Conservation (phyloP, 2,888 invertebrate species). For the Polydrusus tereticollis region DNA sequence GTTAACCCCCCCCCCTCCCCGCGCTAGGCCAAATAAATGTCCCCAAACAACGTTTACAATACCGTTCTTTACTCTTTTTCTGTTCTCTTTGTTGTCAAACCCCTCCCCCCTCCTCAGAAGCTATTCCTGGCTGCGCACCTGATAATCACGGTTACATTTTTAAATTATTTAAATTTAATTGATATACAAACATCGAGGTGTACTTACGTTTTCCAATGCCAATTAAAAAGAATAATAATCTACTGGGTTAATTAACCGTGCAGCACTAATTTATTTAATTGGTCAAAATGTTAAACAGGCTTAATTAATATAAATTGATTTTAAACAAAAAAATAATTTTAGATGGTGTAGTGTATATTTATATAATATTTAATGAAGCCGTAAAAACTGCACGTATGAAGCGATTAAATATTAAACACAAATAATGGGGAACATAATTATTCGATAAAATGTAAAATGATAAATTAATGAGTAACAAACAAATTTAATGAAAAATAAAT, state of each 20-base stretch:
- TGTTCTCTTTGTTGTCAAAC: too few relatives aligned
- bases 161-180: too few relatives aligned
- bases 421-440: background rate
- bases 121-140: too few relatives aligned
- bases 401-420: constrained; percentile 2
- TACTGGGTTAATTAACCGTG: background rate
- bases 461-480: background rate
- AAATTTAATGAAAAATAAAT: constrained; percentile 4
- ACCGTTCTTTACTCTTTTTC: too few relatives aligned
- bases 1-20: too few relatives aligned
- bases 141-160: too few relatives aligned
- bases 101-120: too few relatives aligned
- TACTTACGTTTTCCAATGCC: too few relatives aligned
- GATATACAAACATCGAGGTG: too few relatives aligned
- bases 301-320: background rate
- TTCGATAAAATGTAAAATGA: background rate
- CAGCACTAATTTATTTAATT: background rate
- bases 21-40: too few relatives aligned
- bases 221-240: background rate
- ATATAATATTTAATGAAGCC: background rate
- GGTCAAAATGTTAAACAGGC: background rate
- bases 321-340: background rate
- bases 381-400: background rate
- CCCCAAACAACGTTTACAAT: too few relatives aligned
- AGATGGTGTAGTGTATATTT: background rate